Evolutionary conservation across 2,888 invertebrate genomes (phyloP).

Genomic region (Prosapia bicincta): DNA sequence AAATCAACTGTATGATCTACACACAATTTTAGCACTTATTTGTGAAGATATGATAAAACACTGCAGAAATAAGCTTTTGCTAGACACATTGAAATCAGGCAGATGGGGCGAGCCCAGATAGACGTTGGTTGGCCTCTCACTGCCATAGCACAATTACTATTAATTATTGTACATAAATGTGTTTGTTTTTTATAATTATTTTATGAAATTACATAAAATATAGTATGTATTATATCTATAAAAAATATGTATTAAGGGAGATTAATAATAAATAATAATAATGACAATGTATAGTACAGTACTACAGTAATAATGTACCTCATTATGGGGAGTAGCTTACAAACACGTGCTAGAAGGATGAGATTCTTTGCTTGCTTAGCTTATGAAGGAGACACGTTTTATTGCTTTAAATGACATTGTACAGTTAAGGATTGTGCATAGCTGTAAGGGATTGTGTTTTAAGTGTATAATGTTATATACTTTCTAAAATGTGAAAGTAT

Average conservation of each 20-base stretch:
- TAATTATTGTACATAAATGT: constrained; percentile 33
- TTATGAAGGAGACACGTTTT: neutral
- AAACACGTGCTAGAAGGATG: constrained; percentile 26
- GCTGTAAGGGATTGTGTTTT: neutral
- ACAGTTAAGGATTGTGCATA: neutral
- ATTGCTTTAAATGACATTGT: neutral
- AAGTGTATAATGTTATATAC: neutral
- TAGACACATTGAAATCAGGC: constrained; percentile 26
- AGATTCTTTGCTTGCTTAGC: constrained; percentile 1
- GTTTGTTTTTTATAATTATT: constrained; percentile 31
- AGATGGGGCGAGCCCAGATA: constrained; percentile 27
- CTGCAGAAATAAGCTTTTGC: neutral
- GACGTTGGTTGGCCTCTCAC: constrained; percentile 40
- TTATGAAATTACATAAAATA: constrained; percentile 31
- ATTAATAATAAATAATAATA: constrained; percentile 31
- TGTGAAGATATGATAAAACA: neutral
- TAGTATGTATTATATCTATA: constrained; percentile 35
- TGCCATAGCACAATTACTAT: constrained; percentile 42
- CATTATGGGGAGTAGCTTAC: constrained; percentile 38
- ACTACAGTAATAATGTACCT: constrained; percentile 37
- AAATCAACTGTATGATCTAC: too few species aligned
- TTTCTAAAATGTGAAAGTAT: neutral
- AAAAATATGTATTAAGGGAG: constrained; percentile 33
- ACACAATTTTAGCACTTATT: too few species aligned
- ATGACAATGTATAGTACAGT: constrained; percentile 38